Percentiles rank a stretch among this genome's conserved stretches.
phyloP scores from a whole-genome alignment of 2,888 invertebrate genomes.

The Cepaea hortensis region DNA sequence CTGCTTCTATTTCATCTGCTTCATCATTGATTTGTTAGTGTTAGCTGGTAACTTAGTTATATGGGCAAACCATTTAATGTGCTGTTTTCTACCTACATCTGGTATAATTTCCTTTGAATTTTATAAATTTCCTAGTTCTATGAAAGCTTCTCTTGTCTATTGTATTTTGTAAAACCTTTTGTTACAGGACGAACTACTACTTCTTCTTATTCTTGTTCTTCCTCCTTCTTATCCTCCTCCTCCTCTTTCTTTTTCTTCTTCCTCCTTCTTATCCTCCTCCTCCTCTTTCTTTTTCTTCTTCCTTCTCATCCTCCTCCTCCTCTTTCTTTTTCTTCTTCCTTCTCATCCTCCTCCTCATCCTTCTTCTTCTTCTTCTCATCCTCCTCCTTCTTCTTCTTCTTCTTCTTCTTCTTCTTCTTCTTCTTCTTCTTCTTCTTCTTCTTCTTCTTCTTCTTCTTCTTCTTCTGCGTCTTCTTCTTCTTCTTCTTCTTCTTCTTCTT shows the following conservation, averaged over 20 bases:
- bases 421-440: neutral
- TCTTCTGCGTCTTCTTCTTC: neutral
- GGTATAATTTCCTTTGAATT: no score
- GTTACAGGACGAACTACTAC: neutral
- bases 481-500: slow-evolving; percentile 7
- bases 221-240: no score
- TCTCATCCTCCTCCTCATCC: neutral
- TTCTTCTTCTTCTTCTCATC: neutral
- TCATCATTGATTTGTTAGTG: no score
- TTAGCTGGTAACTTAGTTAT: no score
- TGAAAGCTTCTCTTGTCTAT: no score
- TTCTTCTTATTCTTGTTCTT: neutral
- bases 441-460: slow-evolving; percentile 7
- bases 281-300: neutral
- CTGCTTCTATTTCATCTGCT: no score
- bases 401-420: neutral
- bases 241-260: no score
- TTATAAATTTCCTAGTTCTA: no score
- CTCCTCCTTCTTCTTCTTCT: neutral
- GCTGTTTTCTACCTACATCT: no score
- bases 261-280: no score
- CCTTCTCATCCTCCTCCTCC: neutral
- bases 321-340: neutral
- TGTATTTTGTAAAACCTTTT: no score
- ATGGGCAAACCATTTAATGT: no score